These are phyloP conservation scores for Liparis tanakae DNA, from an alignment of 2,797 vertebrate species.

Conservation along the genomic window DNA sequence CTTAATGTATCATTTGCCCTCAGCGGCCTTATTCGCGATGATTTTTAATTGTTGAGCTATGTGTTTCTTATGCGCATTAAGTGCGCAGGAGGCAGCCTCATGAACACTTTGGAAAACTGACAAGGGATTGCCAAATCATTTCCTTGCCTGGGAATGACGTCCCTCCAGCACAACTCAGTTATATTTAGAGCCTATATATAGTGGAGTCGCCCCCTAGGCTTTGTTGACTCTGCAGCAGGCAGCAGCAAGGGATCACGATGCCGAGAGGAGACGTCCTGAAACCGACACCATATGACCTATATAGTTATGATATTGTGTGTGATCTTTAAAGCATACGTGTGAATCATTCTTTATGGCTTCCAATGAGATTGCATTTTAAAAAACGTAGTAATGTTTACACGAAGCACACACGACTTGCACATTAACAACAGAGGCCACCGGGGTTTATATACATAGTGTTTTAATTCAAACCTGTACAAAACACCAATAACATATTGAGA, in stretches of 20 bases:
- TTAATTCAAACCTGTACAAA: not conserved
- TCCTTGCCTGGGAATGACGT: slow-evolving; percentile 79
- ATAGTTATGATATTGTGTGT: slow-evolving; percentile 6
- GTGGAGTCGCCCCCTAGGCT: slow-evolving; percentile 80
- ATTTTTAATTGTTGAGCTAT: not conserved
- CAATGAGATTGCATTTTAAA: not conserved
- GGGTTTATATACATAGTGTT: not conserved
- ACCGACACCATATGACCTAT: slow-evolving; percentile 43
- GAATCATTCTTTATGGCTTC: rapidly evolving
- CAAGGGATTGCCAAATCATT: slow-evolving; percentile 78
- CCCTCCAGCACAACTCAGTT: slow-evolving; percentile 77
- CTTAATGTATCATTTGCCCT: not conserved
- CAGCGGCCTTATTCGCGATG: not conserved
- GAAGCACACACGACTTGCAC: not conserved
- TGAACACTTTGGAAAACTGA: slow-evolving; percentile 68
- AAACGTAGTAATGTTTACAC: not conserved
- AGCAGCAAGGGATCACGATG: slow-evolving; percentile 2
- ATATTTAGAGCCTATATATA: slow-evolving; percentile 90
- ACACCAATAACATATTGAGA: rapidly evolving
- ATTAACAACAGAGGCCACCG: rapidly evolving
- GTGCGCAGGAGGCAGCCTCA: slow-evolving; percentile 56
- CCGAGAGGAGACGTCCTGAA: slow-evolving; percentile 35
- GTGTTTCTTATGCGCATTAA: slow-evolving; percentile 41
- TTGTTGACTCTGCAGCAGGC: slow-evolving; percentile 69
- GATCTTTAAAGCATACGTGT: not conserved